Evolutionary conservation across 2,113 vertebrate genomes (phyloP).

Genomic region (Ancistrus triradiatus): DNA sequence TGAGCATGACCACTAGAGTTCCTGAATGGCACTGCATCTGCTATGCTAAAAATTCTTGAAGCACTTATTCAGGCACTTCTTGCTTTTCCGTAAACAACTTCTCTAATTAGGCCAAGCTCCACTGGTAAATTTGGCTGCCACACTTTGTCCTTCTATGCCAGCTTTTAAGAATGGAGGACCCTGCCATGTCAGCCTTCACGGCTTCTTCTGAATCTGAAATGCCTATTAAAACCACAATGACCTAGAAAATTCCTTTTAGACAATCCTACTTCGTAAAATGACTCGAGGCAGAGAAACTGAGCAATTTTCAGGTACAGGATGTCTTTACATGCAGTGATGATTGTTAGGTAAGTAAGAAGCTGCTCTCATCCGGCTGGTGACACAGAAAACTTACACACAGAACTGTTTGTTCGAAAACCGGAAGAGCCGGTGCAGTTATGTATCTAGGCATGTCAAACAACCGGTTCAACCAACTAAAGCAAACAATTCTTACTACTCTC

Average conservation of each 20-base stretch:
- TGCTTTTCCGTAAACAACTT: constrained; percentile 43
- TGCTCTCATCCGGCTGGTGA: constrained; percentile 18
- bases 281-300: neutral
- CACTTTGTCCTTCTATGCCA: constrained; percentile 44
- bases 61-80: constrained; percentile 1
- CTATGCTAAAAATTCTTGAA: constrained; percentile 22
- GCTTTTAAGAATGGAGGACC: constrained; percentile 53
- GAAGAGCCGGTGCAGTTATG: constrained; percentile 34
- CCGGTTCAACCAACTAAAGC: constrained; percentile 50
- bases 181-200: constrained; percentile 51
- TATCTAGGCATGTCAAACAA: constrained; percentile 53
- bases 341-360: constrained; percentile 23
- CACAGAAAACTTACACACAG: constrained; percentile 1
- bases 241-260: constrained; percentile 19
- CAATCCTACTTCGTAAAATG: neutral
- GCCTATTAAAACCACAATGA: neutral
- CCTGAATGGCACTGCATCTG: constrained; percentile 14
- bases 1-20: constrained; percentile 35
- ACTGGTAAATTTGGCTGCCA: constrained; percentile 28
- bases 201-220: too few relatives aligned
- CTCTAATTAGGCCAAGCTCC: constrained; percentile 61
- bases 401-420: constrained; percentile 41
- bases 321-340: constrained; percentile 30
- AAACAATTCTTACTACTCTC: too few relatives aligned
- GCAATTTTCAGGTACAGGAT: neutral